These are phyloP conservation scores for Ovis canadensis DNA, from an alignment of 2,113 vertebrate species.

Conservation along the genomic window DNA sequence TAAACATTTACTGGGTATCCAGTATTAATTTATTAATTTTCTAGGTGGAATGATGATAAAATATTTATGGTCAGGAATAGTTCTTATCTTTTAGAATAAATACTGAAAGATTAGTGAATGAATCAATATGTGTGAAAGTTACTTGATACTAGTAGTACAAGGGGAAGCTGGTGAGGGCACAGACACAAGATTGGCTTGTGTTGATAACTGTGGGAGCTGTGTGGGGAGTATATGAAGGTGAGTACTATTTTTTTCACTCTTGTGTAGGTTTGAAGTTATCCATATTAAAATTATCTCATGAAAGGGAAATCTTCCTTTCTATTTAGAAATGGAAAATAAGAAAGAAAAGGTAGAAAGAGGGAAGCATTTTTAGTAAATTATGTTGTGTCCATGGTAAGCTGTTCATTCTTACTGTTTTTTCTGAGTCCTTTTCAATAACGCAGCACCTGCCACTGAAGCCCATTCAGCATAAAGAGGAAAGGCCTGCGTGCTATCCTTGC, in stretches of 20 bases:
- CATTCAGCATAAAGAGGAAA: neutral
- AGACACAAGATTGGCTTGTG: neutral
- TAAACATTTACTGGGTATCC: neutral
- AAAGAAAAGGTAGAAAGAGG: neutral
- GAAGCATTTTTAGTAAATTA: neutral
- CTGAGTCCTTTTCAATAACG: neutral
- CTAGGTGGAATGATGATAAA: neutral
- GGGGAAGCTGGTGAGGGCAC: neutral
- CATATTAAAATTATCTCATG: neutral
- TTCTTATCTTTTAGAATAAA: neutral
- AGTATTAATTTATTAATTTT: neutral
- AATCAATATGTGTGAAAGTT: neutral
- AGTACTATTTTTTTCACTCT: neutral
- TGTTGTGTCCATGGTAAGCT: neutral
- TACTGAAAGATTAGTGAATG: neutral
- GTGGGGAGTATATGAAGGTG: neutral
- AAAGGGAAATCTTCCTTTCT: neutral
- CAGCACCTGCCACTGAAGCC: neutral
- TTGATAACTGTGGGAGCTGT: neutral
- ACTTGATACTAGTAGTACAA: neutral
- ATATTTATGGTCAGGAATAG: neutral
- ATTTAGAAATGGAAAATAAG: neutral
- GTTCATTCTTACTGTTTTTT: neutral
- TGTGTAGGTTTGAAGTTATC: neutral
- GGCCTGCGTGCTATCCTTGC: rapidly evolving